phyloP scores from a whole-genome alignment of 2,797 vertebrate genomes.

The Parambassis ranga region DNA sequence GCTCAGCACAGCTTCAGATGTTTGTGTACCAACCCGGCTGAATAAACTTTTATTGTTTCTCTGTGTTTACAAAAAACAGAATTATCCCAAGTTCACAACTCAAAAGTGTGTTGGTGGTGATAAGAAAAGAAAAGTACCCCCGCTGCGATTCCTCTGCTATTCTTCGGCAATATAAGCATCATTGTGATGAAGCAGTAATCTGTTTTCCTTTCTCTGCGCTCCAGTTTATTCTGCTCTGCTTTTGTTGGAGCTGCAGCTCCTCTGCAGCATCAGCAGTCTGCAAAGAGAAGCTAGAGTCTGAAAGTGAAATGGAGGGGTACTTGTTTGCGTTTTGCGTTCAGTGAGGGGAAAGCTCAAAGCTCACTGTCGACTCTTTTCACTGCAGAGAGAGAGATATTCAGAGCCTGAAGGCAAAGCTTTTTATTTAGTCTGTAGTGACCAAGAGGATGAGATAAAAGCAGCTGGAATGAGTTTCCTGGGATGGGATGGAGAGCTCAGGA shows the following conservation, averaged over 20 bases:
- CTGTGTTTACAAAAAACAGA: conserved; percentile 12
- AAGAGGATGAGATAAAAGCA: not conserved
- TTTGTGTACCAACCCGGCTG: conserved; percentile 29
- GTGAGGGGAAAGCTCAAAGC: not conserved
- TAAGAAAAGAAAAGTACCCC: conserved; percentile 23
- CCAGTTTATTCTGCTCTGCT: conserved; percentile 16
- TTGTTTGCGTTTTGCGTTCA: not conserved
- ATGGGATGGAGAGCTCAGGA: not conserved
- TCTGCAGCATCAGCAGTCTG: conserved; percentile 20
- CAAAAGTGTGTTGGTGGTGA: conserved; percentile 28
- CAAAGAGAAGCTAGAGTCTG: not conserved
- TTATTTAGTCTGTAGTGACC: not conserved
- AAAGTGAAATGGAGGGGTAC: not conserved
- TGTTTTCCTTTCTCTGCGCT: conserved; percentile 17
- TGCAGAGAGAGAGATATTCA: not conserved
- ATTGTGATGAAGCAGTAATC: conserved; percentile 24
- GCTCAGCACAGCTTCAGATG: conserved; percentile 9
- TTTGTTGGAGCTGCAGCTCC: not conserved
- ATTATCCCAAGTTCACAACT: conserved; percentile 7
- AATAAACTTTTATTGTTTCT: conserved; percentile 50
- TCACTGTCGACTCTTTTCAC: not conserved
- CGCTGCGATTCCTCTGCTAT: conserved; percentile 15
- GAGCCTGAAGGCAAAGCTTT: not conserved
- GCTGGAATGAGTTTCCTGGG: not conserved
- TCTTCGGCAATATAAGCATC: conserved; percentile 28